Conservation (phyloP, 2,888 invertebrate species). For the Pristionchus mayeri region DNA sequence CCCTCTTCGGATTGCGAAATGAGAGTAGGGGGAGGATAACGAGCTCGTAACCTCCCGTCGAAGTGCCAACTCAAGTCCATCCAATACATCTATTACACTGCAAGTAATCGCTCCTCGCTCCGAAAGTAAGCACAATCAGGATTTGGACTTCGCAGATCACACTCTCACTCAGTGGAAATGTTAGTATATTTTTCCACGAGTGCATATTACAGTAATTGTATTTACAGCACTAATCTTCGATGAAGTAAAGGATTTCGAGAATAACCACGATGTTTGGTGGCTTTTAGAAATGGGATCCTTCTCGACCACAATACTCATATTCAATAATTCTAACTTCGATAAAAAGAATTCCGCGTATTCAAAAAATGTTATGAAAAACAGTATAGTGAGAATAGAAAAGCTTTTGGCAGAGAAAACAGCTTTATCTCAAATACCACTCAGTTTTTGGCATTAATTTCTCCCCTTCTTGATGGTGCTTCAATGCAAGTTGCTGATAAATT, state of each 20-base stretch:
- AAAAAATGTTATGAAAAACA: background rate
- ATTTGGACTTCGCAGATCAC: constrained; percentile 98
- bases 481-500: too few relatives aligned
- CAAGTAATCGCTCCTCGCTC: constrained; percentile 95
- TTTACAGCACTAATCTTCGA: constrained; percentile 92
- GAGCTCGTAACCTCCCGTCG: too few relatives aligned
- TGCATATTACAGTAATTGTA: background rate
- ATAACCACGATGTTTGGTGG: constrained; percentile 80
- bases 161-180: constrained; percentile 98
- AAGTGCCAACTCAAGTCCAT: too few relatives aligned
- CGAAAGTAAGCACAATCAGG: constrained; percentile 93
- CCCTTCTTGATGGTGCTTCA: too few relatives aligned
- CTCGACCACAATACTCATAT: constrained; percentile 16
- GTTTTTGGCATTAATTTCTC: background rate
- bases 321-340: background rate
- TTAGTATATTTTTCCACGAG: constrained; percentile 49
- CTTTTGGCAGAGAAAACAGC: background rate
- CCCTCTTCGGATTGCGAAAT: too few relatives aligned
- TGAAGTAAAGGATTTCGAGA: constrained; percentile 96
- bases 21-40: too few relatives aligned
- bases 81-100: background rate
- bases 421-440: background rate
- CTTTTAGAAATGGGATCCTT: background rate
- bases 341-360: background rate
- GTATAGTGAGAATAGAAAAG: background rate